phyloP scores from a whole-genome alignment of 2,797 vertebrate species.

The Phrynocephalus forsythii region DNA sequence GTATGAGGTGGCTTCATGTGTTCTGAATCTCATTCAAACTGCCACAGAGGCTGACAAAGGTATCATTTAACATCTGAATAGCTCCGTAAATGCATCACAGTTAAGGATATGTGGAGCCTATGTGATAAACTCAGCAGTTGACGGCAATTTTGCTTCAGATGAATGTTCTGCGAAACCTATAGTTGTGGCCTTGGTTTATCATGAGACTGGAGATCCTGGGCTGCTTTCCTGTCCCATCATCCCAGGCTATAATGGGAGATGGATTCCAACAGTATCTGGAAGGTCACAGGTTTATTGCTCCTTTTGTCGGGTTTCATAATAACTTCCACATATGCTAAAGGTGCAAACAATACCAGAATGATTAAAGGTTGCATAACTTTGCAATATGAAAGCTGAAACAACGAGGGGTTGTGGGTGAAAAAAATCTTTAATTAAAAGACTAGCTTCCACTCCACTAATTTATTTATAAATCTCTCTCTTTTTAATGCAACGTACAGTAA shows the following conservation, averaged over 20 bases:
- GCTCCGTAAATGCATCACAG: background rate
- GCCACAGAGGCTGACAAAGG: background rate
- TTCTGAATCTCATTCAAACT: conserved; percentile 10
- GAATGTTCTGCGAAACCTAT: background rate
- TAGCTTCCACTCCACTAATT: conserved; percentile 14
- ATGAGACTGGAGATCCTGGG: background rate
- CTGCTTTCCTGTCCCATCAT: background rate
- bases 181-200: background rate
- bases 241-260: background rate
- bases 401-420: background rate
- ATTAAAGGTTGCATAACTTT: conserved; percentile 6
- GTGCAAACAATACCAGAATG: background rate
- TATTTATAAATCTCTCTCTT: background rate
- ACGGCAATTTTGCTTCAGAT: background rate
- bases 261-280: background rate
- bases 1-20: background rate
- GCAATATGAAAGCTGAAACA: background rate
- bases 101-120: background rate
- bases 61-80: background rate
- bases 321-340: background rate
- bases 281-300: background rate
- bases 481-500: fast-evolving
- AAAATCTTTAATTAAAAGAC: background rate
- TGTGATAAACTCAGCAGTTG: background rate
- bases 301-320: background rate